Evolutionary conservation across 2,888 invertebrate genomes (phyloP).

Genomic region (Theretra japonica): DNA sequence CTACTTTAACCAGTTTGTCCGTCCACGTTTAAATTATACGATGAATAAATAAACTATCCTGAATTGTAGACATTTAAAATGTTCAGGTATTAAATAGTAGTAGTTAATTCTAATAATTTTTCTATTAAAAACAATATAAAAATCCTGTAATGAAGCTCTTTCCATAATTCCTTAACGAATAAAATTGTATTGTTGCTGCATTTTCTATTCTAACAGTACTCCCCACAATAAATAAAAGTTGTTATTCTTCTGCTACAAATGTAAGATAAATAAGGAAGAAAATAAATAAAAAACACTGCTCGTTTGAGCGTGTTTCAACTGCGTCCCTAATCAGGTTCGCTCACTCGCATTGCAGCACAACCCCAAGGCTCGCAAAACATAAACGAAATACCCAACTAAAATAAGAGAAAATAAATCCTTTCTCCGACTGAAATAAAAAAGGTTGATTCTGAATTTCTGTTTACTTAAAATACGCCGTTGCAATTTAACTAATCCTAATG

Average conservation of each 20-base stretch:
- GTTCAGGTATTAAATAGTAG: background rate
- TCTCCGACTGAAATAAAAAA: background rate
- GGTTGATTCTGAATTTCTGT: constrained; percentile 31
- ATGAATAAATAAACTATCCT: no score
- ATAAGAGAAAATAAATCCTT: constrained; percentile 20
- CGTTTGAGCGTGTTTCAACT: background rate
- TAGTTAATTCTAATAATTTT: background rate
- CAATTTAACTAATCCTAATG: constrained; percentile 58
- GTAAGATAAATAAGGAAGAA: background rate
- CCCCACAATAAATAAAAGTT: background rate
- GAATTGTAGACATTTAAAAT: background rate
- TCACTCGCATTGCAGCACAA: background rate
- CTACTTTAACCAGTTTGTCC: no score
- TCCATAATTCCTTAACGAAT: background rate
- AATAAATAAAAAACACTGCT: background rate
- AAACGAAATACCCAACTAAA: constrained; percentile 8
- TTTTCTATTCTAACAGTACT: background rate
- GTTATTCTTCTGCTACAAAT: background rate
- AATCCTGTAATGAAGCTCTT: background rate
- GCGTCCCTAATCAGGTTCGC: background rate
- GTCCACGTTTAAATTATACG: no score
- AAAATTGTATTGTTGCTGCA: background rate
- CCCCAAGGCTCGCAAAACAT: background rate
- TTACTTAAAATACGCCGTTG: constrained; percentile 41
- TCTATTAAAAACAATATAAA: background rate